Evolutionary conservation across 2,888 invertebrate genomes (phyloP), one percentile per base, ranked within the genome.

Genomic region (Sussaba pulchella): DNA sequence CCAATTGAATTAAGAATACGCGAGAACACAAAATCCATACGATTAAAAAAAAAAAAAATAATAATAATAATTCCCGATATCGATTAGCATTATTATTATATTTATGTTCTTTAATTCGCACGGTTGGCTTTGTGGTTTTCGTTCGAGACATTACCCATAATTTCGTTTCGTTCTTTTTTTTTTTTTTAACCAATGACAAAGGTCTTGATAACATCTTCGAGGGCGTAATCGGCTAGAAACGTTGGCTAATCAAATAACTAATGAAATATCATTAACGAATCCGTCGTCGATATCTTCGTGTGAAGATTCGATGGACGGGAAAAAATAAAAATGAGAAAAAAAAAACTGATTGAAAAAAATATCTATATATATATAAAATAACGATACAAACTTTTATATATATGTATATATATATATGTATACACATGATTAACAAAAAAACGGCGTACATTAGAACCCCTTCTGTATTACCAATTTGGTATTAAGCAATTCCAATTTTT

Each of bases 391-490:
- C 69, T 69, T 78, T 63, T 74, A 59, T 50, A 57, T 59, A 47
- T 78, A 75, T 75, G 63, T 69, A 67, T 73, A 70, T 75, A 45
- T 79, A 67, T 80, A 80, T 72, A 80, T 75, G 74, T 79, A 79
- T 75, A 79, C 79, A 75, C 70, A 61, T 72, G 52, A 77, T 14
- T 64, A 67, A 67, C 69, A 77, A 54, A n/a, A n/a, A n/a, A 54
- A 72, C 72, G 67, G 63, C 52, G 63, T 59, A 64, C 76, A 71
- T 45, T 69, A 77, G 71, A 73, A 14, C 47, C 63, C 73, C 63
- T 52, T 63, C 39, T 54, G 41, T 73, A 77, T 66, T 69, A 77
- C 54, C 52, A 76, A 64, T 64, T 77, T 73, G 77, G 47, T 77
- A 77, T 71, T 67, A 80, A 75, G 52, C 71, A 69, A 77, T 70